Base-by-base conservation (phyloP, 2,888 invertebrate species). In the Leptogaster cylindrica region DNA sequence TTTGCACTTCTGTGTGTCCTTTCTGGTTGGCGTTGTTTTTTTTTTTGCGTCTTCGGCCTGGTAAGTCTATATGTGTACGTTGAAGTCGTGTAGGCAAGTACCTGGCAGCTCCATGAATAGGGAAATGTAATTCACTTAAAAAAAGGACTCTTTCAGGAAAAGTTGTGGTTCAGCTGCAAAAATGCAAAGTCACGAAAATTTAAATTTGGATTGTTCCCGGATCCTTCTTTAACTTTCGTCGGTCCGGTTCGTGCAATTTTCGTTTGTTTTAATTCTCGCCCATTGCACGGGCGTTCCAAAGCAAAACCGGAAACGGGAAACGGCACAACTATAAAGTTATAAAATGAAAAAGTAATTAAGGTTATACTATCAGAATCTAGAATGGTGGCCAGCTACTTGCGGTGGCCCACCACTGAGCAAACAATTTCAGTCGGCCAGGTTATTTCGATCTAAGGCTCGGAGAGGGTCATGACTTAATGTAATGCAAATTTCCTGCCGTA, bases 341-440 rank as follows among this genome's bases (percentile, higher is more conserved):
- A 55, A 55, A 55, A 55, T 55, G 20, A 36, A 55, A 55, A 55
- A 55, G 55, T 55, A 55, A 55, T 55, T 55, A 55, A 36, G 36
- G 39, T 18, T 31, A 52, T 23, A 36, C 36, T 18, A 12, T 4
- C 20, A n/a, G 20, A n/a, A n/a, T n/a, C n/a, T n/a, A n/a, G n/a
- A n/a, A 20, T 25, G 23, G 55, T 36, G 23, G 55, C 12, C 23
- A 55, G 39, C 55, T 8, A 12, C 8, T 12, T 33, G 8, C 27
- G 14, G 31, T 27, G 5, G 31, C 20, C 33, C 18, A 48, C 33
- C 31, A 3, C n/a, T n/a, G n/a, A n/a, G 52, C 14, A 33, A n/a
- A 4, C 52, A 3, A 5, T 25, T 10, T 20, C 52, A n/a, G 14
- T 36, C 33, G 25, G 23, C 55, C 31, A 39, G 55, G 39, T 55